Conservation (phyloP, 2,797 vertebrate genomes). For the Ambastaia sidthimunki region DNA sequence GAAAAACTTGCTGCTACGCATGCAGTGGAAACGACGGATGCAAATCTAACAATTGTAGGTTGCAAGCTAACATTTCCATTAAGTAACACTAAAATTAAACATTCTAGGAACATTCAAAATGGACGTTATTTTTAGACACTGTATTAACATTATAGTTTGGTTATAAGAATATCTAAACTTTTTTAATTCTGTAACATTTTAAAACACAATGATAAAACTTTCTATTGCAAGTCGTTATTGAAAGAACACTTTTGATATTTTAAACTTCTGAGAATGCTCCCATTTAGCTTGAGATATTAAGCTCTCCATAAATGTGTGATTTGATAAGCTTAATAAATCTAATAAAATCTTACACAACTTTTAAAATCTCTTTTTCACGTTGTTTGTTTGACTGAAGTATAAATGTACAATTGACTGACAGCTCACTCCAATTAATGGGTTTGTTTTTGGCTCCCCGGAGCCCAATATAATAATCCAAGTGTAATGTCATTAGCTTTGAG, state of each 20-base stretch:
- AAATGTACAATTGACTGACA: slow-evolving; percentile 27
- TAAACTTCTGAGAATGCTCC: no score
- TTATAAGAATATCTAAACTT: neutral
- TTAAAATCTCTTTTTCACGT: neutral
- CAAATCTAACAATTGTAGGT: no score
- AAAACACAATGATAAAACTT: no score
- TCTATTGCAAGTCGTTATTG: no score
- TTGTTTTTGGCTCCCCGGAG: slow-evolving; percentile 30
- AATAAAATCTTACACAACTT: neutral
- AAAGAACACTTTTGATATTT: no score
- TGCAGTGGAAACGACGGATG: no score
- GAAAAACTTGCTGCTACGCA: no score
- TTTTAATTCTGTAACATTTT: no score
- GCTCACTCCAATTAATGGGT: slow-evolving; percentile 34
- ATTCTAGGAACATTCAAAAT: neutral
- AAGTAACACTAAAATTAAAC: no score
- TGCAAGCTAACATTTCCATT: no score
- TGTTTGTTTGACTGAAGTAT: slow-evolving; percentile 9
- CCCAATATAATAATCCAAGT: slow-evolving; percentile 35
- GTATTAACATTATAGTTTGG: no score
- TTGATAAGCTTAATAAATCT: neutral
- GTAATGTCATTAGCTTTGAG: slow-evolving; percentile 45
- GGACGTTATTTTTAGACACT: no score
- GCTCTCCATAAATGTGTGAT: neutral
- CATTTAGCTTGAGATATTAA: neutral